Evolutionary conservation across 2,113 vertebrate species (phyloP).

Genomic region (Trematocara marginatum): DNA sequence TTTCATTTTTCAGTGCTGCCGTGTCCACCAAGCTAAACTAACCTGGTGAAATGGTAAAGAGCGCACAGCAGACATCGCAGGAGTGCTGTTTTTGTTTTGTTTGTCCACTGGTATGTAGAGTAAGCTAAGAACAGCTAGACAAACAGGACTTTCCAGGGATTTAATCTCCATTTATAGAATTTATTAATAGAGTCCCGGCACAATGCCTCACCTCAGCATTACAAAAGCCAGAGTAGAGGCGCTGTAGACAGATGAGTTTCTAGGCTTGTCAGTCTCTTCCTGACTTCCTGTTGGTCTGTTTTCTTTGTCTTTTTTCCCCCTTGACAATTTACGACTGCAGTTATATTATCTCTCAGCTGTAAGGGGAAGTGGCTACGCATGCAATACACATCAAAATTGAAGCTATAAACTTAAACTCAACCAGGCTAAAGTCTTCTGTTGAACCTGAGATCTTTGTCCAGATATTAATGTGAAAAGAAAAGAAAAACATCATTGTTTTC

Average conservation of each 20-base stretch:
- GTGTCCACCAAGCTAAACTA: neutral
- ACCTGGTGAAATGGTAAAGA: neutral
- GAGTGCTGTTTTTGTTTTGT: neutral
- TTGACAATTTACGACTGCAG: neutral
- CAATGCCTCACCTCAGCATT: neutral
- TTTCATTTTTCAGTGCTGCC: neutral
- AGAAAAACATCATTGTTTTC: neutral
- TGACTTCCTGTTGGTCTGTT: neutral
- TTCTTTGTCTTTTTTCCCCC: neutral
- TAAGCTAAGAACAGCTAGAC: neutral
- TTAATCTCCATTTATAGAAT: neutral
- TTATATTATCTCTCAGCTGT: neutral
- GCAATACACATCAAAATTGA: neutral
- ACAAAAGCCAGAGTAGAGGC: neutral
- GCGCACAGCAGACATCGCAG: neutral
- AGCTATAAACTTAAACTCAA: neutral
- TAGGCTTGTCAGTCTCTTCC: neutral
- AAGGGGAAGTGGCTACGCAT: rapidly evolving
- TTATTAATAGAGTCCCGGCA: conserved; percentile 13
- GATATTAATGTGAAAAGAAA: neutral
- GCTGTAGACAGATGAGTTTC: neutral
- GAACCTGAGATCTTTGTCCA: neutral
- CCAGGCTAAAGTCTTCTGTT: rapidly evolving
- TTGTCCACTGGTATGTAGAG: neutral
- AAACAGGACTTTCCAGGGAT: neutral